Percentiles rank a stretch among this genome's conserved stretches.
Conservation (phyloP, 2,797 vertebrate species). For the Tamandua tetradactyla region DNA sequence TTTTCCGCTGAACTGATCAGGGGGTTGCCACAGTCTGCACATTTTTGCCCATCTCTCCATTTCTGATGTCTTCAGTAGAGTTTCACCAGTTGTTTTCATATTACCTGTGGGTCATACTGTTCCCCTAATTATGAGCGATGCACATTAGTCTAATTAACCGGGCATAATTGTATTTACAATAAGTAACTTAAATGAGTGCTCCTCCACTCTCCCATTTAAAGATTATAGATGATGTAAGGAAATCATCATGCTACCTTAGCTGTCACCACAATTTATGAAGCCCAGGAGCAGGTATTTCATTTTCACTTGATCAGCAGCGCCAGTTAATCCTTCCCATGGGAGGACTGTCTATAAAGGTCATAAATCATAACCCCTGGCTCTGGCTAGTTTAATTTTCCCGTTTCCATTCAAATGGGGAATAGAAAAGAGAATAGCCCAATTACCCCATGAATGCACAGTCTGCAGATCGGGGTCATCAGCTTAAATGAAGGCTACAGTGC, state of each 20-base stretch:
- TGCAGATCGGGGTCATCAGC: background rate
- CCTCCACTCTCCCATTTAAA: background rate
- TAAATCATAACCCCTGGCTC: background rate
- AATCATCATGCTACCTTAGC: background rate
- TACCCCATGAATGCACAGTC: accelerated
- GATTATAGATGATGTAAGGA: background rate
- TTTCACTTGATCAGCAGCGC: background rate
- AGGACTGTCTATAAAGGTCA: background rate
- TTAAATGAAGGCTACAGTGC: background rate
- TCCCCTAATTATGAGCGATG: background rate
- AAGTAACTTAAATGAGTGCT: background rate
- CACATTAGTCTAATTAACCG: background rate
- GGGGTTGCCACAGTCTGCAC: background rate
- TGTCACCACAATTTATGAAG: background rate
- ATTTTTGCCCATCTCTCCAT: background rate
- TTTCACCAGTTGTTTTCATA: too few relatives aligned
- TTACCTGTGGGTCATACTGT: too few relatives aligned
- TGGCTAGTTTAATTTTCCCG: background rate
- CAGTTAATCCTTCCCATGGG: background rate
- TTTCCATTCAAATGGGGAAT: background rate
- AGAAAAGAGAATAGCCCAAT: background rate
- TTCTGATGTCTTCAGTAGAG: background rate
- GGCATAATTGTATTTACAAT: background rate
- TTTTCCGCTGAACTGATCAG: background rate
- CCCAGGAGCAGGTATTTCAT: background rate